These are phyloP conservation scores for Omphaloscelis lunosa DNA, from an alignment of 2,888 invertebrate genomes.

Conservation along the genomic window DNA sequence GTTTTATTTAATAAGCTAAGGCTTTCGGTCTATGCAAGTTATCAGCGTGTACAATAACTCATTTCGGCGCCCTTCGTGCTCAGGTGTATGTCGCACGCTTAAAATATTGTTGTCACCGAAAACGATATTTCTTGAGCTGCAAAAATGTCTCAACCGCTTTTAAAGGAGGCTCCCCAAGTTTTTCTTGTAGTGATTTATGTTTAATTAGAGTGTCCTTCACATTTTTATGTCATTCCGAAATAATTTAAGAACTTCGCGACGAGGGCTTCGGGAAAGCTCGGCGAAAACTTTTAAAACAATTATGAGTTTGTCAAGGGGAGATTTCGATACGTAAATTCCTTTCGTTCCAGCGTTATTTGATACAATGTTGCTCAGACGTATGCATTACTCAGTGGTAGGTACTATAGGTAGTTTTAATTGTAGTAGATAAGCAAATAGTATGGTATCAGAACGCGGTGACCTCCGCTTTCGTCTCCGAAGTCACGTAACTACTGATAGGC, in stretches of 20 bases:
- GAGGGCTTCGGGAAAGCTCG: constrained; percentile 68
- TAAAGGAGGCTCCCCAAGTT: constrained; percentile 77
- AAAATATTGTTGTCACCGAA: constrained; percentile 86
- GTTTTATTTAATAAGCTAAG: constrained; percentile 26
- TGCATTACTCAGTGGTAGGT: constrained; percentile 55
- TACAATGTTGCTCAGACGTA: constrained; percentile 57
- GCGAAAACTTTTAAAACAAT: constrained; percentile 76
- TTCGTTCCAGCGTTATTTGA: constrained; percentile 51
- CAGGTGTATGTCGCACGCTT: constrained; percentile 83
- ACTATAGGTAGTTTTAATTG: constrained; percentile 59
- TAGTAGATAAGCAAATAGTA: constrained; percentile 70
- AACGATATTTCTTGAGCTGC: constrained; percentile 85
- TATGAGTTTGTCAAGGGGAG: constrained; percentile 71
- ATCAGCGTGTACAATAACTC: constrained; percentile 75
- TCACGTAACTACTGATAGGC: constrained; percentile 73
- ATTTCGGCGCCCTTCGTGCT: constrained; percentile 81
- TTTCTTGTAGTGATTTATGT: constrained; percentile 86
- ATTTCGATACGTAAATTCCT: constrained; percentile 68
- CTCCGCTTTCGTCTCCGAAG: constrained; percentile 71
- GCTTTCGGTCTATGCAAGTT: constrained; percentile 48
- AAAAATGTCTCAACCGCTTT: constrained; percentile 83
- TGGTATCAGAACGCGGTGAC: constrained; percentile 75
- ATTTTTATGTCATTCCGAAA: constrained; percentile 80
- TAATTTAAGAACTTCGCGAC: constrained; percentile 78
- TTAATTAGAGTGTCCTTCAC: constrained; percentile 85